These are phyloP conservation scores for Trididemnum nubilum DNA, from an alignment of 23 tunicate species.

Conservation along the genomic window DNA sequence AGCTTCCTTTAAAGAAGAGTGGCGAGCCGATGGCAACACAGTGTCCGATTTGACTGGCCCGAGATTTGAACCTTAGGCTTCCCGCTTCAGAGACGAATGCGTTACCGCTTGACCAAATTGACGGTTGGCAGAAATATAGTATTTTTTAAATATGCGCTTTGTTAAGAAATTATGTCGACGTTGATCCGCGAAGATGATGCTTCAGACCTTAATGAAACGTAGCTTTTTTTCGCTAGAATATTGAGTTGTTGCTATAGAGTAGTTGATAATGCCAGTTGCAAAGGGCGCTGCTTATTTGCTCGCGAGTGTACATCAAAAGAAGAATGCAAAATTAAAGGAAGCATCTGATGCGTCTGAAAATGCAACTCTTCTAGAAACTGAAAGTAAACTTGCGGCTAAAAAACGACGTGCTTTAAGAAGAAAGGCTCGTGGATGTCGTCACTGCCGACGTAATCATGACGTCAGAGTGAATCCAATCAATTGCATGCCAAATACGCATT, in stretches of 20 bases:
- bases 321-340: background rate
- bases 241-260: no score
- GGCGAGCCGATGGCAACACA: background rate
- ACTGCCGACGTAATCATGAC: constrained; percentile 49
- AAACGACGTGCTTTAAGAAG: background rate
- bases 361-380: background rate
- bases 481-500: background rate
- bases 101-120: no score
- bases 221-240: no score
- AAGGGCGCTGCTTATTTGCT: constrained; percentile 41
- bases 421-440: constrained; percentile 44
- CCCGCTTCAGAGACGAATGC: no score
- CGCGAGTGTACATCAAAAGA: constrained; percentile 26
- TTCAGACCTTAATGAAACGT: no score
- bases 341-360: background rate
- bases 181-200: no score
- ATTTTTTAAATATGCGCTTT: no score
- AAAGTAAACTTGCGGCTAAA: background rate
- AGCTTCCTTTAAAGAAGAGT: background rate
- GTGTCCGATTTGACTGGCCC: background rate
- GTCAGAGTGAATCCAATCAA: background rate
- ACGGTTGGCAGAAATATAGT: no score
- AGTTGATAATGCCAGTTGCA: constrained; percentile 52
- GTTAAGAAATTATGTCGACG: no score
- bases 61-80: background rate